Base-by-base conservation (phyloP, 1,140 invertebrate species). In the Brachionus manjavacas region DNA sequence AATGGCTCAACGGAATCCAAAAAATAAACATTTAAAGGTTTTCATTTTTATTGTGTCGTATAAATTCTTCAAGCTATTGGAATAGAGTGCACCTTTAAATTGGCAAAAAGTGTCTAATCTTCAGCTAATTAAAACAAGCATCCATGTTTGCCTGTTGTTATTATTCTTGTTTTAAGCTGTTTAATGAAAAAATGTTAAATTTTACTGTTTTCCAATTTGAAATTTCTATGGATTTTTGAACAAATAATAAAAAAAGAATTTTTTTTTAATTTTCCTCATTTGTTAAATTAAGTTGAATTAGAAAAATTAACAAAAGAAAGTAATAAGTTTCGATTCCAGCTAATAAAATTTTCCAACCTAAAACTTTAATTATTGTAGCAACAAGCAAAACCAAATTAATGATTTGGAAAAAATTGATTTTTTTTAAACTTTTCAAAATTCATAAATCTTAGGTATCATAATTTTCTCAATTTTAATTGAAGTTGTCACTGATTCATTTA, bases 171-270 rank as follows among this genome's bases (percentile, higher is more conserved):
- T 70, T 4, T 35, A n/a, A 35, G 35, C 35, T 70, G 28, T 70
- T 60, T 60, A 60, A 60, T 60, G 16, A 60, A 60, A 60, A 20
- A 60, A 60, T 60, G 52, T 60, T 60, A 23, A 31, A 70, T 28
- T 39, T 16, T 39, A 12, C 35, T 70, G 66, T 70, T 70, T 70
- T 70, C 66, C 35, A 70, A 31, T 70, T 70, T 20, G 3, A 28
- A 70, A 68, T 72, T 72, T 72, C 31, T 41, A 39, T 72, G 68
- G 68, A 39, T 72, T 72, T 72, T 72, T 20, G n/a, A 60, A 60
- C 16, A 60, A 60, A 60, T 60, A 60, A n/a, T 25, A 60, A 20
- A 52, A 60, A 60, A 1, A 46, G 43, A 60, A 23, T 68, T 68
- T n/a, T 11, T n/a, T 68, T 68, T 39, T 39, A 68, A 68, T 68